Evolutionary conservation across 2,113 vertebrate species (phyloP).

Genomic region (Microtus pennsylvanicus): DNA sequence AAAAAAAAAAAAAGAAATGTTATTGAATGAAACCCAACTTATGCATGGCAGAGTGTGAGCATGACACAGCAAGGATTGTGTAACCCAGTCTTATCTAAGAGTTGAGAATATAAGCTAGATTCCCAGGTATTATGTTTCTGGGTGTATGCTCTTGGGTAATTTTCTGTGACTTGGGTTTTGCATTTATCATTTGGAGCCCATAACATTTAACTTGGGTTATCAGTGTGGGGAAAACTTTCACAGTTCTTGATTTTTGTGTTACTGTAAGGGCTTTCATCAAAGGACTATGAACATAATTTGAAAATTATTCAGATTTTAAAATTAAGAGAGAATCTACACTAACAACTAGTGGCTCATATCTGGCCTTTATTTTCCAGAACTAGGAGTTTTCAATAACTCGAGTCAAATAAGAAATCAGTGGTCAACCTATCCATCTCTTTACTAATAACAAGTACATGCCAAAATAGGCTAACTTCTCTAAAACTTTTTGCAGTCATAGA

Average conservation of each 20-base stretch:
- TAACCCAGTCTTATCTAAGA: background rate
- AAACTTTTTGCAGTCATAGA: background rate
- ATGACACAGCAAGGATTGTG: background rate
- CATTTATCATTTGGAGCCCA: background rate
- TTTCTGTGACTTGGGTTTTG: background rate
- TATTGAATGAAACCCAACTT: background rate
- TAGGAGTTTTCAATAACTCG: background rate
- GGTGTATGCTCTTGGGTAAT: background rate
- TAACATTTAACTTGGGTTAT: background rate
- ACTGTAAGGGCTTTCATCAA: background rate
- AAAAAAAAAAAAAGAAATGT: too few relatives aligned
- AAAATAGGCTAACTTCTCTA: background rate
- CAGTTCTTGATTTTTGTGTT: background rate
- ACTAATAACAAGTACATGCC: background rate
- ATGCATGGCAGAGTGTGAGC: background rate
- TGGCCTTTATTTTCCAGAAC: background rate
- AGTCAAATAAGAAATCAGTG: background rate
- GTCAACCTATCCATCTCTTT: background rate
- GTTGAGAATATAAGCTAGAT: background rate
- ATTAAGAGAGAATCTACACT: background rate
- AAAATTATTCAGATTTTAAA: background rate
- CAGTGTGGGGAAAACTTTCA: background rate
- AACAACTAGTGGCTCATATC: background rate
- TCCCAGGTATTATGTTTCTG: background rate
- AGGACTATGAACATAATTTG: background rate